Conservation (phyloP, 1,140 invertebrate species). For the Leptinotarsa undecemlineata region DNA sequence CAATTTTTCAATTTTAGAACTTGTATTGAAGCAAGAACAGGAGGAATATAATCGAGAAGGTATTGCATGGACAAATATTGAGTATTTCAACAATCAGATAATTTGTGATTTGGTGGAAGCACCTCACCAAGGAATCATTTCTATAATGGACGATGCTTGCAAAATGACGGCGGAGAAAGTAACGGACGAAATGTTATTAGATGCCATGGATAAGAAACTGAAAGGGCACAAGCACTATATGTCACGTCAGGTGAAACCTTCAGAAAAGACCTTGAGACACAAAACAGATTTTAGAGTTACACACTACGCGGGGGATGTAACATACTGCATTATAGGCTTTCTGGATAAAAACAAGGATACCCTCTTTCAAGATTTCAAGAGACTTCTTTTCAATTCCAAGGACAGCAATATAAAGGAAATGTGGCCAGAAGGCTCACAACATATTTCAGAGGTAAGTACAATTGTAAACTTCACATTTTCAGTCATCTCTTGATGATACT, state of each 20-base stretch:
- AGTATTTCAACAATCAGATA: conserved; percentile 92
- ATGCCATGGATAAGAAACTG: conserved; percentile 92
- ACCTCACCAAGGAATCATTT: conserved; percentile 81
- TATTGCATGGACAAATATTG: conserved; percentile 87
- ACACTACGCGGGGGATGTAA: conserved; percentile 96
- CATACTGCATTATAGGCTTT: conserved; percentile 87
- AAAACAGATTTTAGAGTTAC: conserved; percentile 59
- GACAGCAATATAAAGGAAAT: conserved; percentile 79
- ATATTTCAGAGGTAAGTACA: conserved; percentile 76
- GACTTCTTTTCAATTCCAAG: conserved; percentile 81
- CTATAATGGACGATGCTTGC: conserved; percentile 94
- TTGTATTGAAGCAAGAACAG: conserved; percentile 94
- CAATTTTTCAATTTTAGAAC: conserved; percentile 62
- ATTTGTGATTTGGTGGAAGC: conserved; percentile 93
- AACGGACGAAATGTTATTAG: conserved; percentile 87
- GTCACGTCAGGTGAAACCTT: conserved; percentile 80
- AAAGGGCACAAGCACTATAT: conserved; percentile 84
- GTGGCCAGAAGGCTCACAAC: conserved; percentile 93
- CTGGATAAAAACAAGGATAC: conserved; percentile 96
- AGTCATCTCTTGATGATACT: background rate
- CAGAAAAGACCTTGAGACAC: conserved; percentile 80
- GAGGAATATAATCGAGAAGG: conserved; percentile 93
- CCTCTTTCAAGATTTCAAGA: conserved; percentile 94
- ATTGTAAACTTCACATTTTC: background rate
- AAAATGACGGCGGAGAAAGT: conserved; percentile 88